phyloP scores from a whole-genome alignment of 2,113 vertebrate species.

The Engystomops pustulosus region DNA sequence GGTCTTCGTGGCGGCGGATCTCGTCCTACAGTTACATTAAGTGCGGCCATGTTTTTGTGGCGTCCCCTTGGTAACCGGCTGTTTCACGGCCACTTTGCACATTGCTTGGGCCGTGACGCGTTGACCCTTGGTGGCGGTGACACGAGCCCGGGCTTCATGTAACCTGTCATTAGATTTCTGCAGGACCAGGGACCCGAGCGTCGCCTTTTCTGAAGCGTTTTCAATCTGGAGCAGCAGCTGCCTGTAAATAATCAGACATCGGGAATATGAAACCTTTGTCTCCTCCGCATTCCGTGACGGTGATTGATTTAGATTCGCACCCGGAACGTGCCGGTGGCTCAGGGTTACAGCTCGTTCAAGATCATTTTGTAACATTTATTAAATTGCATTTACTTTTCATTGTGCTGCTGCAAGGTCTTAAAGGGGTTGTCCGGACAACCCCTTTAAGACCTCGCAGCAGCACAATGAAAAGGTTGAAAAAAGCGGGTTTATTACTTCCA shows the following conservation, averaged over 20 bases:
- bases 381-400: background rate
- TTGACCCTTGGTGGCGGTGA: slow-evolving; percentile 58
- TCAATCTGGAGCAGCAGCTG: slow-evolving; percentile 58
- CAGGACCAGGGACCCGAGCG: slow-evolving; percentile 61
- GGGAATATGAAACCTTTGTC: background rate
- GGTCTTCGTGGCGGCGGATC: background rate
- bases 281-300: no score
- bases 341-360: background rate
- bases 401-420: no score
- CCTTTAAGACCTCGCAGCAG: no score
- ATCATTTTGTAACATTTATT: background rate
- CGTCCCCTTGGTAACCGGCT: background rate
- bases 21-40: slow-evolving; percentile 12
- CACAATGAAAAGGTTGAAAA: no score
- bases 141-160: slow-evolving; percentile 63
- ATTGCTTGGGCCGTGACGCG: slow-evolving; percentile 6
- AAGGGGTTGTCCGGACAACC: no score
- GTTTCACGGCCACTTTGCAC: slow-evolving; percentile 30
- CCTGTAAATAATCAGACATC: slow-evolving; percentile 54
- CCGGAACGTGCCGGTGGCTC: no score
- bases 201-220: slow-evolving; percentile 63
- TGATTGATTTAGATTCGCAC: no score
- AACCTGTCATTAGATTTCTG: slow-evolving; percentile 60
- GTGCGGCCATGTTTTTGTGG: fast-evolving
- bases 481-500: no score